A percentile compares a stretch with the other conserved stretches of the same genome.
Conservation (phyloP, 2,888 invertebrate species). For the Sipha maydis region DNA sequence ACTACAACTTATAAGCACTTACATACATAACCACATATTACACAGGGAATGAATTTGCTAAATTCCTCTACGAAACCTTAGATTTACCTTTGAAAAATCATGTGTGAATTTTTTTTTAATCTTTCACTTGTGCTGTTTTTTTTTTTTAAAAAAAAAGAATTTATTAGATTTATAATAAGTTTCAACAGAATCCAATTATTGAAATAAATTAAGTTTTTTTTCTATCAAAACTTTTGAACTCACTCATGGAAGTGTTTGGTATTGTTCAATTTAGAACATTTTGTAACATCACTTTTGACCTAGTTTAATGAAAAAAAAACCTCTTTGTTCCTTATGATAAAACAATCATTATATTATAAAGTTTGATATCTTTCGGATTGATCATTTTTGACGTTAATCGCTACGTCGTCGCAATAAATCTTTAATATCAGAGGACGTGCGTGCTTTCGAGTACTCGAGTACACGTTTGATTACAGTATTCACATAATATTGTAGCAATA, state of each 20-base stretch:
- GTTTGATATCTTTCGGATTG: not conserved
- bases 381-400: not conserved
- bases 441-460: no score
- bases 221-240: slow-evolving; percentile 28
- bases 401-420: no score
- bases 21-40: not conserved
- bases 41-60: not conserved
- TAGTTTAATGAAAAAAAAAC: not conserved
- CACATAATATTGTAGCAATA: no score
- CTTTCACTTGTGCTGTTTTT: slow-evolving; percentile 7
- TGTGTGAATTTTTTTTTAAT: not conserved
- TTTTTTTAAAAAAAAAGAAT: not conserved
- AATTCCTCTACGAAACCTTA: not conserved
- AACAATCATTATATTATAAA: not conserved
- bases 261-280: slow-evolving; percentile 4
- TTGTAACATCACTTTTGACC: slow-evolving; percentile 27
- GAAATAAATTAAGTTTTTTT: slow-evolving; percentile 9
- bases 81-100: not conserved
- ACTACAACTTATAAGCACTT: not conserved
- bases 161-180: slow-evolving; percentile 30
- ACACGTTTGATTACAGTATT: no score
- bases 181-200: slow-evolving; percentile 28
- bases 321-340: not conserved
- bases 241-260: not conserved
- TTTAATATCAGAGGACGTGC: no score